Percentiles rank a stretch among this genome's conserved stretches.
Conservation (phyloP, 2,113 vertebrate genomes). For the Columba janthina region DNA sequence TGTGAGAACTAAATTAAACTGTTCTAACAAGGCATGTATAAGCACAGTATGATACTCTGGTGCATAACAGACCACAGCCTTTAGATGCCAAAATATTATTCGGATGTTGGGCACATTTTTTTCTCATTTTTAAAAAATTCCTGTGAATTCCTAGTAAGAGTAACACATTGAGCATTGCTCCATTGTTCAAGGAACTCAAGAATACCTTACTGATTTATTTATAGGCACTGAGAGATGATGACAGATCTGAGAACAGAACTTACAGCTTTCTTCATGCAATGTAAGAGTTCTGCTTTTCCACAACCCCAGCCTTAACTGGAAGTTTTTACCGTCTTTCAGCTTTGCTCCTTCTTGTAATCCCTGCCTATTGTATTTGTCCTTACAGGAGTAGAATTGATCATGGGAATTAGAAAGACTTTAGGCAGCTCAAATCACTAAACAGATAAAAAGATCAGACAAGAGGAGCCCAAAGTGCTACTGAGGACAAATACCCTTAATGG, state of each 20-base stretch:
- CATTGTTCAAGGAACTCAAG: background rate
- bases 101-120: background rate
- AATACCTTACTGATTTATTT: conserved; percentile 20
- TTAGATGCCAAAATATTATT: background rate
- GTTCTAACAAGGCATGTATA: background rate
- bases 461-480: background rate
- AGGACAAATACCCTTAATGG: background rate
- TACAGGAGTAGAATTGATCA: background rate
- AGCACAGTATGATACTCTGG: background rate
- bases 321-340: background rate
- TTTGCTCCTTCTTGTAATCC: background rate
- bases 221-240: background rate
- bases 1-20: background rate
- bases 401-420: background rate
- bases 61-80: background rate
- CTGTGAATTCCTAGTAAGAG: background rate
- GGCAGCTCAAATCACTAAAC: background rate
- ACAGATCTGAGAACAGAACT: background rate
- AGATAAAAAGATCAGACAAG: background rate
- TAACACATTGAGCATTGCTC: background rate
- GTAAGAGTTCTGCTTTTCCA: background rate
- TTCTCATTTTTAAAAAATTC: background rate
- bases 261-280: background rate
- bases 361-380: background rate
- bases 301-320: background rate